Evolutionary conservation across 1,140 invertebrate species (phyloP), one percentile per base, ranked within the genome.

Genomic region (Goniozus legneri): DNA sequence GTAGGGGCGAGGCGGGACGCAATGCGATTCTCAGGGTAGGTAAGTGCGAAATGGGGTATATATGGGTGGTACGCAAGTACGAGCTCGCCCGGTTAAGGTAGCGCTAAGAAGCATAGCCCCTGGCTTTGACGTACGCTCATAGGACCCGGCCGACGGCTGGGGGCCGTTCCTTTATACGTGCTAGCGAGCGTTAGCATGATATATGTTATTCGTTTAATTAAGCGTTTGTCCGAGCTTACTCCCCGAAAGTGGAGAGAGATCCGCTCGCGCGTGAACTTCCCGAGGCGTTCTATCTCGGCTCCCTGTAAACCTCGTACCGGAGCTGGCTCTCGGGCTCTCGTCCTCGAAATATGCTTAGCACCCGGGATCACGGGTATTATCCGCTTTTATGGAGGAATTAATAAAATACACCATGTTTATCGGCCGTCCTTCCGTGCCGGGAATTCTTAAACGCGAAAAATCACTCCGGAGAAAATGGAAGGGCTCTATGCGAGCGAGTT

Each of bases 191-290:
- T 64, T 63, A 62, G 48, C 22, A 58, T 61, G 64, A 67, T 64
- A 71, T 71, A 71, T 63, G 64, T 69, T 73, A 69, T 71, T 64
- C 60, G 57, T 62, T 71, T 73, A 73, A 73, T 73, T 71, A 70
- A 73, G 67, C 64, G 59, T 62, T 68, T 59, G 65, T 67, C 60
- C 64, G 54, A 56, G 57, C 33, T 32, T 38, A 50, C 47, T 50
- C 54, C 57, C 55, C 55, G 34, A 13, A 36, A 46, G 56, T 50
- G 43, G 27, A 38, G 50, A 54, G 58, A 55, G 62, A 65, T n/a
- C n/a, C n/a, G 67, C 65, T 66, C 66, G 24, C 35, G 40, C 39
- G 21, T 22, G 42, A 14, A 20, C n/a, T 24, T 38, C 13, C 36
- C 21, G 2, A n/a, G n/a, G n/a, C n/a, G n/a, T n/a, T n/a, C n/a